Evolutionary conservation across 1,140 invertebrate genomes (phyloP).

Genomic region (Papilio machaon): DNA sequence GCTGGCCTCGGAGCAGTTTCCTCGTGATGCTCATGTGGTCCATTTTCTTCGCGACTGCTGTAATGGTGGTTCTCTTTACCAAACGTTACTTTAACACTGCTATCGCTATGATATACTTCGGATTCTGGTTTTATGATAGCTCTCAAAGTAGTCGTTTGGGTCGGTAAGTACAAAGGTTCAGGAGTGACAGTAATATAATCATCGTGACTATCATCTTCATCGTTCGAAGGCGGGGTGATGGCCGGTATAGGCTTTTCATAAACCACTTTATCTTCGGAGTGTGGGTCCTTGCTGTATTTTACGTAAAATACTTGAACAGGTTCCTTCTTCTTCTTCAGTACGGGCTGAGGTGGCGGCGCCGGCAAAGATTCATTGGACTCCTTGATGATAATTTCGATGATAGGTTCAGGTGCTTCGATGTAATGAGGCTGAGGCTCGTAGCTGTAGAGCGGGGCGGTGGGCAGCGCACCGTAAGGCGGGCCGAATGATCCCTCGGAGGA

Average conservation of each 20-base stretch:
- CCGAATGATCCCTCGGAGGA: constrained; percentile 75
- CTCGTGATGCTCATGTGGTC: constrained; percentile 80
- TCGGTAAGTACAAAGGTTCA: constrained; percentile 75
- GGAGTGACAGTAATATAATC: constrained; percentile 74
- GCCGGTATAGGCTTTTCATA: constrained; percentile 90
- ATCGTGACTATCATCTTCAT: constrained; percentile 83
- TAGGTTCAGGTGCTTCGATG: constrained; percentile 91
- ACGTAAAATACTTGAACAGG: constrained; percentile 95
- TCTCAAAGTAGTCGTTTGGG: constrained; percentile 88
- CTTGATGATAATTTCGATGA: constrained; percentile 95
- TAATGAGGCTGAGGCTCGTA: constrained; percentile 84
- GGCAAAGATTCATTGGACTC: constrained; percentile 92
- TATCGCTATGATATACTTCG: constrained; percentile 89
- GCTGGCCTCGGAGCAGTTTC: constrained; percentile 83
- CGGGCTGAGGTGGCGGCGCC: constrained; percentile 83
- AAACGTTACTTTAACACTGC: constrained; percentile 89
- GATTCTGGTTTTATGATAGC: constrained; percentile 93
- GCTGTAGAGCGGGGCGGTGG: constrained; percentile 78
- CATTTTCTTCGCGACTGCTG: constrained; percentile 80
- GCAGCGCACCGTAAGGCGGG: constrained; percentile 72
- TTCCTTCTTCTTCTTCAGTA: constrained; percentile 87
- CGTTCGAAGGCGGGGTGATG: constrained; percentile 85
- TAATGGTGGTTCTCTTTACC: constrained; percentile 84
- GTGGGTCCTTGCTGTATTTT: constrained; percentile 91
- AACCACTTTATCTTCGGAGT: constrained; percentile 87